Evolutionary conservation across 64 coral and sea anemone species (phyloP).

Genomic region (Pocillopora damicornis): DNA sequence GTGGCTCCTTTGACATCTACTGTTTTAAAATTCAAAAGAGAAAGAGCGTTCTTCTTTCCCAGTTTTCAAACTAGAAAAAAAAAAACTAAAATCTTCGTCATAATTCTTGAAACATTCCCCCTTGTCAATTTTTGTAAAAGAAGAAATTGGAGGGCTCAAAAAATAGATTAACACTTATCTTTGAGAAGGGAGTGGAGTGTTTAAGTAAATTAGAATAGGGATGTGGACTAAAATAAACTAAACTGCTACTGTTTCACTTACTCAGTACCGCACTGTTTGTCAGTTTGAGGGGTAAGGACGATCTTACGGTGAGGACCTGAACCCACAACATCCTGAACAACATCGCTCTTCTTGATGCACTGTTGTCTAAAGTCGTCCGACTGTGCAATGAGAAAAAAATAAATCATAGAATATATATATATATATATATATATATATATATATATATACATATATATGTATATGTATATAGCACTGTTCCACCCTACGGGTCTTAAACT

Average conservation of each 20-base stretch:
- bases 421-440: too few relatives aligned
- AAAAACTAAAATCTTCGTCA: too few relatives aligned
- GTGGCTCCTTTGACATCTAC: too few relatives aligned
- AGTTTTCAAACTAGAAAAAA: too few relatives aligned
- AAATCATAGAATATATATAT: neutral
- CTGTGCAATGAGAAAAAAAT: conserved; percentile 23
- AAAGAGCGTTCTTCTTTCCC: too few relatives aligned
- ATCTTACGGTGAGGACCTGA: conserved; percentile 84
- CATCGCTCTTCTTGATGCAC: conserved; percentile 78
- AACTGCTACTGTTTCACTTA: conserved; percentile 1
- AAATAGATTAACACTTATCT: too few relatives aligned
- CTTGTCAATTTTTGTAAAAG: neutral
- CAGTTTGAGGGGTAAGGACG: conserved; percentile 52
- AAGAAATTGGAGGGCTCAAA: neutral
- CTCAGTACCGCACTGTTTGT: conserved; percentile 58
- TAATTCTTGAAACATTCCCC: too few relatives aligned
- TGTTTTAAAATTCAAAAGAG: too few relatives aligned
- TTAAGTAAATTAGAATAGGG: neutral
- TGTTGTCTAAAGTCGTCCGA: conserved; percentile 55
- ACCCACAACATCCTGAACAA: conserved; percentile 89
- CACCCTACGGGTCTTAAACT: too few relatives aligned
- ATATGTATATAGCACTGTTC: too few relatives aligned
- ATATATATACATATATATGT: too few relatives aligned
- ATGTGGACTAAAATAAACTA: neutral
- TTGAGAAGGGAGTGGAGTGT: too few relatives aligned